Evolutionary conservation across 2,888 invertebrate species (phyloP).

Genomic region (Encarsia formosa): DNA sequence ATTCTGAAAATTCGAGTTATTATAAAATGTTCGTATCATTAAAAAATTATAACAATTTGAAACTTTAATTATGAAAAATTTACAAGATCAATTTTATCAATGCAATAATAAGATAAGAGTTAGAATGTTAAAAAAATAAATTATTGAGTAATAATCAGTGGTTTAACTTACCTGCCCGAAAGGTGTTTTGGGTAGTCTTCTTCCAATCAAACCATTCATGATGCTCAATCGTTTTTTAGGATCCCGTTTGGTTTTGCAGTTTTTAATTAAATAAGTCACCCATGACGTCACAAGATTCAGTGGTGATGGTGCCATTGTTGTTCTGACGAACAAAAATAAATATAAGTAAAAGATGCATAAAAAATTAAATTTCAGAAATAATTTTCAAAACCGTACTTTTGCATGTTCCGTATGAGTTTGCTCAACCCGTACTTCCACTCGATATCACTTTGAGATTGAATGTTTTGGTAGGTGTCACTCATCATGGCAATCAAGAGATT

Average conservation of each 20-base stretch:
- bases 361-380: background rate
- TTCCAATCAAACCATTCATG: slow-evolving; percentile 29
- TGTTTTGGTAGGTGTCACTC: slow-evolving; percentile 99
- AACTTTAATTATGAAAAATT: too few relatives aligned
- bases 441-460: slow-evolving; percentile 77
- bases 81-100: too few relatives aligned
- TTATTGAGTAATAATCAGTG: background rate
- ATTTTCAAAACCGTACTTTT: slow-evolving; percentile 50
- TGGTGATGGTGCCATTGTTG: slow-evolving; percentile 67
- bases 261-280: slow-evolving; percentile 51
- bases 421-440: slow-evolving; percentile 78
- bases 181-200: slow-evolving; percentile 7
- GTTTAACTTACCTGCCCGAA: background rate
- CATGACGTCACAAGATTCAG: slow-evolving; percentile 65
- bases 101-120: background rate
- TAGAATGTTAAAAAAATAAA: background rate
- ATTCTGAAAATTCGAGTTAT: slow-evolving; percentile 34
- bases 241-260: slow-evolving; percentile 48
- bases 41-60: too few relatives aligned
- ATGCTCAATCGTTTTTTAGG: slow-evolving; percentile 39
- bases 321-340: slow-evolving; percentile 41
- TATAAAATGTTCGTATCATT: too few relatives aligned
- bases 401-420: slow-evolving; percentile 71
- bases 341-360: background rate
- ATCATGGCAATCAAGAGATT: slow-evolving; percentile 99